Conservation (phyloP, 1,140 invertebrate genomes). For the Cotesia typhae region DNA sequence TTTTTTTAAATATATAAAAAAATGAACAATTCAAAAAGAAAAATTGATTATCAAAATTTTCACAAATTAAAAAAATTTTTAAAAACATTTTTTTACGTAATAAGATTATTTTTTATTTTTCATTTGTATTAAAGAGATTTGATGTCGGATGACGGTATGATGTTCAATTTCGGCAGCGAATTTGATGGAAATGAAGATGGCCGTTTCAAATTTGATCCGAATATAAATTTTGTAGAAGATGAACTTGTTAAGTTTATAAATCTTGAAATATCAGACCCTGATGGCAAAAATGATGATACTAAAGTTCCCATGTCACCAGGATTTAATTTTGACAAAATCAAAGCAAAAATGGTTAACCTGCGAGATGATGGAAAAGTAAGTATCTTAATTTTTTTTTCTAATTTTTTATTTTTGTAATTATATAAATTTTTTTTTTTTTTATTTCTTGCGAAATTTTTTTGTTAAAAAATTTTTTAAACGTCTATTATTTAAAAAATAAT, state of each 20-base stretch:
- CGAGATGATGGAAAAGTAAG: constrained; percentile 42
- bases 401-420: not conserved
- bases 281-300: no score
- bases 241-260: constrained; percentile 46
- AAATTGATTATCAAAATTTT: no score
- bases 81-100: no score
- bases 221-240: constrained; percentile 41
- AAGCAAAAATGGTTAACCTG: constrained; percentile 44
- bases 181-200: constrained; percentile 31
- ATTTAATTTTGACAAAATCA: constrained; percentile 46
- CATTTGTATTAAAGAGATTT: constrained; percentile 43
- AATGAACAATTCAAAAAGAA: no score
- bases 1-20: no score
- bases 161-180: constrained; percentile 35
- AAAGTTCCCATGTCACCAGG: constrained; percentile 29
- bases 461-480: no score
- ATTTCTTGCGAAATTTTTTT: no score
- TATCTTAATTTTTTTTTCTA: not conserved
- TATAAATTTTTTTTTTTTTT: no score
- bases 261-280: constrained; percentile 41
- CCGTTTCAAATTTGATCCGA: constrained; percentile 20
- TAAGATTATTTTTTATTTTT: no score
- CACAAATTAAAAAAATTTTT: no score
- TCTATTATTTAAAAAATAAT: not conserved
- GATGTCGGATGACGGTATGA: constrained; percentile 38